Evolutionary conservation across 1,140 invertebrate species (phyloP), one percentile per base, ranked within the genome.

Genomic region (Sminthurides bifidus): DNA sequence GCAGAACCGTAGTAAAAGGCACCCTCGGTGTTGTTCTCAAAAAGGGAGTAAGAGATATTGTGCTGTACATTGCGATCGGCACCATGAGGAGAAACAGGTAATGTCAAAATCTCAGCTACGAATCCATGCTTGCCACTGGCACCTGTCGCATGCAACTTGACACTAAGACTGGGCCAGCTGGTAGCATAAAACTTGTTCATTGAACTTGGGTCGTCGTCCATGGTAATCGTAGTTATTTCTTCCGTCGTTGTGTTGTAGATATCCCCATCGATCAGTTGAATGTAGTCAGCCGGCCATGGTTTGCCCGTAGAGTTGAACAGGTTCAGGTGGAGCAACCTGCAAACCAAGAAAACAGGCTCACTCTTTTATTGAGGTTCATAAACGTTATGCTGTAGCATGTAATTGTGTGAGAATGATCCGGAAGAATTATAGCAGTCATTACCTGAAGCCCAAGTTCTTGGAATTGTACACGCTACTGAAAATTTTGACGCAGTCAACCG

Each of bases 81-180:
- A 66, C 86, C 85, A 67, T 92, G 83, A 15, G 85, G 82, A 33
- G 88, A 87, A 63, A 92, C 87, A 0, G 95, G 95, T 21, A 97
- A 71, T 0, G 92, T 94, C 0, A 97, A 82, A 51, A 99, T 80
- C 75, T 99, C 94, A 15, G 94, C 95, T 62, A 98, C 87, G 68
- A 99, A 99, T 51, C 96, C 96, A 71, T 94, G 86, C n/a, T 80
- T 75, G 26, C 81, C 82, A 40, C 88, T 88, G 0, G 92, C 92
- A 33, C 93, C 92, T 58, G 92, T 94, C 0, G 92, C 91, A 67
- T 95, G 91, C 12, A 98, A 71, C 68, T 90, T 85, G 2, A 98
- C 74, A 66, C 90, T 93, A 49, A 99, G 73, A 65, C 86, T 88
- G 0, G 86, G 80, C 19, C 81, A 79, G 45, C 74, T 75, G 0